Conservation (phyloP, 2,888 invertebrate species). For the Prosopocoilus inquinatus region DNA sequence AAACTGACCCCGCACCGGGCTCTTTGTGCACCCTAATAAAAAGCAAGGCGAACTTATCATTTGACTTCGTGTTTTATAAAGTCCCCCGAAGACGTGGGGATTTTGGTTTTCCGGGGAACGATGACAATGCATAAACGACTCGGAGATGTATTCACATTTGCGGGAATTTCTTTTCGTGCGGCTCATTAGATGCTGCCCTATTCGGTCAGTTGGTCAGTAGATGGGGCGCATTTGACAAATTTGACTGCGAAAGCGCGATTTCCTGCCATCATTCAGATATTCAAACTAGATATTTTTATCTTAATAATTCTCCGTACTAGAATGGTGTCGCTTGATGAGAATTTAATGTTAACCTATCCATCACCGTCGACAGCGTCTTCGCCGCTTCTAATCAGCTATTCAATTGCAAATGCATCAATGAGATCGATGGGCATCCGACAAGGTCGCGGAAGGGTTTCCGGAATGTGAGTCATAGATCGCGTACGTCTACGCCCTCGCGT, state of each 20-base stretch:
- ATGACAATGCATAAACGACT: slow-evolving; percentile 47
- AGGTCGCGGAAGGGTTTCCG: slow-evolving; percentile 40
- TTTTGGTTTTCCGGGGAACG: slow-evolving; percentile 38
- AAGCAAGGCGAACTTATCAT: slow-evolving; percentile 42
- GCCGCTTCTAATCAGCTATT: slow-evolving; percentile 48
- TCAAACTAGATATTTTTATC: slow-evolving; percentile 31
- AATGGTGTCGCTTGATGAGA: slow-evolving; percentile 44
- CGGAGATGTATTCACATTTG: slow-evolving; percentile 50
- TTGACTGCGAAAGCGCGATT: slow-evolving; percentile 35
- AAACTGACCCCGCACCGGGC: slow-evolving; percentile 39
- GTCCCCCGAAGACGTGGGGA: slow-evolving; percentile 27
- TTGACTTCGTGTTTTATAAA: slow-evolving; percentile 45
- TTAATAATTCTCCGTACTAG: slow-evolving; percentile 35
- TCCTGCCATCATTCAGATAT: slow-evolving; percentile 42
- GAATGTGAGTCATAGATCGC: slow-evolving; percentile 21
- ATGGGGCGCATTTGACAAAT: slow-evolving; percentile 48
- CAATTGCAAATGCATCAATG: slow-evolving; percentile 49
- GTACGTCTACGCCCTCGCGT: background rate
- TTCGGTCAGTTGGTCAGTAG: slow-evolving; percentile 48
- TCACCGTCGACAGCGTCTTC: slow-evolving; percentile 44
- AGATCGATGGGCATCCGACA: slow-evolving; percentile 48
- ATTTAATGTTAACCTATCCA: slow-evolving; percentile 48
- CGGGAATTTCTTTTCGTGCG: slow-evolving; percentile 45
- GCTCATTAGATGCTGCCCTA: slow-evolving; percentile 43
- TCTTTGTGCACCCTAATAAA: slow-evolving; percentile 41